Conservation (phyloP, 1,140 invertebrate genomes). For the Tetramorium simillimum region DNA sequence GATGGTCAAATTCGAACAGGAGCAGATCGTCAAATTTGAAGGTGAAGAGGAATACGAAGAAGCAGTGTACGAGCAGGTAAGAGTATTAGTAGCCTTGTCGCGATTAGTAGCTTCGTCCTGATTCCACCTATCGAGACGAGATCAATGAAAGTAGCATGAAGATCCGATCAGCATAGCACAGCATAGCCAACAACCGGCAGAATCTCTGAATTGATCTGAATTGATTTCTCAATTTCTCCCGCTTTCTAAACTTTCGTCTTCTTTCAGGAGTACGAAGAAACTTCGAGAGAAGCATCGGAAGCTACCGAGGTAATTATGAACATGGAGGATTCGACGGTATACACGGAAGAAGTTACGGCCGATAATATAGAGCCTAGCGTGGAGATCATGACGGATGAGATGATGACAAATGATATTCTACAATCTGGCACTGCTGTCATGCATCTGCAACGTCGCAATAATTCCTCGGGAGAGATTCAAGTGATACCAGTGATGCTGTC, state of each 20-base stretch:
- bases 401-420: conserved; percentile 80
- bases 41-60: conserved; percentile 74
- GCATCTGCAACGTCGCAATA: conserved; percentile 78
- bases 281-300: conserved; percentile 80
- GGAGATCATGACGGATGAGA: conserved; percentile 81
- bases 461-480: conserved; percentile 82
- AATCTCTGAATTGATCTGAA: neutral
- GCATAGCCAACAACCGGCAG: too few relatives aligned
- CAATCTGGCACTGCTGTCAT: conserved; percentile 77
- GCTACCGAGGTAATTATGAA: conserved; percentile 81
- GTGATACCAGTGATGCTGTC: conserved; percentile 83
- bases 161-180: too few relatives aligned
- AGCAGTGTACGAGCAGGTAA: conserved; percentile 78
- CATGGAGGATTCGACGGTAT: conserved; percentile 81
- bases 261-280: conserved; percentile 81
- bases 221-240: too few relatives aligned
- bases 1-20: conserved; percentile 74
- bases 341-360: conserved; percentile 83
- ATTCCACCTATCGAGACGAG: neutral
- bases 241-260: neutral
- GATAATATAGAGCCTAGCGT: conserved; percentile 79
- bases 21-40: conserved; percentile 78
- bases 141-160: neutral
- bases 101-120: neutral
- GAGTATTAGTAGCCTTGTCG: neutral